Conservation (phyloP, 2,888 invertebrate genomes). For the Synergus itoensis region DNA sequence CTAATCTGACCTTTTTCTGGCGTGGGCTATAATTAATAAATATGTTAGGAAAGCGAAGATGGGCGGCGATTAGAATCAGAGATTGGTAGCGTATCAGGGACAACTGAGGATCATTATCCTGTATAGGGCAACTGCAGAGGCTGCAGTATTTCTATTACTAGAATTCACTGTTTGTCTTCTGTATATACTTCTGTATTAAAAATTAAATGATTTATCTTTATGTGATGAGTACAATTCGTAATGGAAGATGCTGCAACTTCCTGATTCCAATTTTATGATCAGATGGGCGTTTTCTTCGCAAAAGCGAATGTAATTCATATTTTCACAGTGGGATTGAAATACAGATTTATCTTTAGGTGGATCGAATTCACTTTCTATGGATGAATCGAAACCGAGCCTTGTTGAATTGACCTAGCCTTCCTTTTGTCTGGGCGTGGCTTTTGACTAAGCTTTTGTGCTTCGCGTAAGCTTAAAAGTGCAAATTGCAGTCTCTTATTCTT, state of each 20-base stretch:
- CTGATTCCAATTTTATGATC: not conserved
- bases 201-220: not conserved
- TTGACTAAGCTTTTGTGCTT: conserved; percentile 17
- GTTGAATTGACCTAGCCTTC: conserved; percentile 9
- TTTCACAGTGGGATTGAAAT: conserved; percentile 4
- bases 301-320: conserved; percentile 8
- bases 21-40: conserved; percentile 8
- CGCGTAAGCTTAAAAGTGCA: not conserved
- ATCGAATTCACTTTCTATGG: conserved; percentile 33
- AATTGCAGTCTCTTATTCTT: conserved; percentile 21
- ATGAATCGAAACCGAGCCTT: not conserved
- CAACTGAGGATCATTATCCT: not conserved
- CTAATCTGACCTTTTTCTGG: conserved; percentile 25
- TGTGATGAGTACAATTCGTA: not conserved
- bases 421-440: not conserved
- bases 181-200: not conserved
- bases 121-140: not conserved
- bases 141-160: not conserved
- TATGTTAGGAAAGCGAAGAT: not conserved
- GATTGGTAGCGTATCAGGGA: not conserved
- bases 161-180: not conserved
- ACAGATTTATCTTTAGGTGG: conserved; percentile 10
- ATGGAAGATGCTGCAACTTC: not conserved
- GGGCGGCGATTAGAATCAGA: not conserved
- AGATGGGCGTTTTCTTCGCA: not conserved